phyloP scores from a whole-genome alignment of 2,888 invertebrate species.

The Sarcophaga variegata region DNA sequence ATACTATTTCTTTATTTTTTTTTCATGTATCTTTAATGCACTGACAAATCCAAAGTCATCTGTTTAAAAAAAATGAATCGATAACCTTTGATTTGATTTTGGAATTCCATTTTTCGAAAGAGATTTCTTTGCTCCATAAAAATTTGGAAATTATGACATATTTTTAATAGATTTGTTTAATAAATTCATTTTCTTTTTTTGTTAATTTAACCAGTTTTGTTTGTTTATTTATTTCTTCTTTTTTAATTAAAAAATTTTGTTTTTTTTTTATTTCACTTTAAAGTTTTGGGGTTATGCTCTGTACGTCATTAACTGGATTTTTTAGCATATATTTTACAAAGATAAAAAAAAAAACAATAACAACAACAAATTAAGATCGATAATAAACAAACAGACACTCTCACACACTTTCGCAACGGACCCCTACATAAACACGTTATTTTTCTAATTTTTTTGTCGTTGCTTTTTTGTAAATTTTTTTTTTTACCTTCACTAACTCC shows the following conservation, averaged over 20 bases:
- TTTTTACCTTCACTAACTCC: constrained; percentile 68
- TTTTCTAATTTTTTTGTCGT: neutral
- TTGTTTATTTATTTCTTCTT: too few species aligned
- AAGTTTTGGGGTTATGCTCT: constrained; percentile 2
- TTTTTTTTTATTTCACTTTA: constrained; percentile 29
- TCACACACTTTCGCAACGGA: too few species aligned
- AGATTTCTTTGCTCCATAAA: too few species aligned
- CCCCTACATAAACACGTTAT: constrained; percentile 28
- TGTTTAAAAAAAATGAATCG: too few species aligned
- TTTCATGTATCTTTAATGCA: too few species aligned
- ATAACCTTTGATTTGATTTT: too few species aligned
- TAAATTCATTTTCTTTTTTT: neutral
- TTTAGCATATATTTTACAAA: neutral
- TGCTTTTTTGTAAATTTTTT: neutral
- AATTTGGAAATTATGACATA: too few species aligned
- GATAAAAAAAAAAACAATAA: constrained; percentile 2
- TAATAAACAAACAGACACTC: constrained; percentile 15
- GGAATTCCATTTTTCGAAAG: too few species aligned
- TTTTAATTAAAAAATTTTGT: neutral
- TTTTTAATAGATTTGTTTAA: neutral
- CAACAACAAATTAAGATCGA: constrained; percentile 26
- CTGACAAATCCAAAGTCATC: too few species aligned
- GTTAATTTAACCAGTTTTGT: too few species aligned
- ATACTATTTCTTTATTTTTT: too few species aligned
- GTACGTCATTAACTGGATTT: constrained; percentile 52